Conservation (phyloP, 2,113 vertebrate species). For the Hiodon alosoides region DNA sequence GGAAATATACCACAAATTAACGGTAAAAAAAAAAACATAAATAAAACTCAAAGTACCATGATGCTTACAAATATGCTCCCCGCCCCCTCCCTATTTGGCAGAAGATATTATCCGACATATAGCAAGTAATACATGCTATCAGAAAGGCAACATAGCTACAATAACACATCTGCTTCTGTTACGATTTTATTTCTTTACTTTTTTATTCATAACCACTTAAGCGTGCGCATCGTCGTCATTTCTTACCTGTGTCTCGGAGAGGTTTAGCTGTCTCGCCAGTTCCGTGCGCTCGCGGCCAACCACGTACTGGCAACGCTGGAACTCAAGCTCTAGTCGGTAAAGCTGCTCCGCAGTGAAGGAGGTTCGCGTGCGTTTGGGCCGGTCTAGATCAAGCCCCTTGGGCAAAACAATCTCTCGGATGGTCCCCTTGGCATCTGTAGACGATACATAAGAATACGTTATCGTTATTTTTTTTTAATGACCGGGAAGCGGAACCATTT, state of each 20-base stretch:
- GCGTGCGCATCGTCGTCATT: not conserved
- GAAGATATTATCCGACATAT: too few relatives aligned
- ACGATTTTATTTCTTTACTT: too few relatives aligned
- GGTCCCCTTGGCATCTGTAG: conserved; percentile 88
- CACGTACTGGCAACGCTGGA: conserved; percentile 93
- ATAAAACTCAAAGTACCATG: too few relatives aligned
- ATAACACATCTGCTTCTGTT: too few relatives aligned
- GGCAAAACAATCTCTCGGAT: conserved; percentile 95
- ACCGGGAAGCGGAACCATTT: too few relatives aligned
- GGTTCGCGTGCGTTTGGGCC: conserved; percentile 88
- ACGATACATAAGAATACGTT: conserved; percentile 5
- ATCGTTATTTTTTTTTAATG: not conserved
- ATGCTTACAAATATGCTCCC: too few relatives aligned
- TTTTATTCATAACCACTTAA: too few relatives aligned
- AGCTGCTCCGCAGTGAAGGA: conserved; percentile 96
- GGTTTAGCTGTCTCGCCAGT: conserved; percentile 82
- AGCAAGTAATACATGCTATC: too few relatives aligned
- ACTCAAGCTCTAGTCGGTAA: conserved; percentile 88
- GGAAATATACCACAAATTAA: too few relatives aligned
- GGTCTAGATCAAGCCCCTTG: conserved; percentile 87
- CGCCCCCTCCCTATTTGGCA: too few relatives aligned
- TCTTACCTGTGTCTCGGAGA: conserved; percentile 89
- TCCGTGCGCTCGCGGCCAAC: conserved; percentile 89
- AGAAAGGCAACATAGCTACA: too few relatives aligned
- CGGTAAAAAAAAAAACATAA: too few relatives aligned